Evolutionary conservation across 1,140 invertebrate genomes (phyloP), one percentile per base, ranked within the genome.

Genomic region (Euborellia annulipes): DNA sequence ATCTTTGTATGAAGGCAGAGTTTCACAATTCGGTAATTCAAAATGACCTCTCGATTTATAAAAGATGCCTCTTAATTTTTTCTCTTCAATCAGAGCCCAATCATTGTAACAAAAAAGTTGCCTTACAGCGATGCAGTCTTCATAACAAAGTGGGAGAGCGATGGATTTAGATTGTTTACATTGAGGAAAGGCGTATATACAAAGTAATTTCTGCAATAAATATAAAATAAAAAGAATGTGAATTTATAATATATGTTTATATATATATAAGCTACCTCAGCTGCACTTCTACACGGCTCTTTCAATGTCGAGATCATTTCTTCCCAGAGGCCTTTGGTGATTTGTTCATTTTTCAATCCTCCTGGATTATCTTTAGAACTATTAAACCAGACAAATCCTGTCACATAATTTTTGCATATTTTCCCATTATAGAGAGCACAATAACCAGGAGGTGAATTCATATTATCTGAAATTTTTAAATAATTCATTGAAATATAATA

Each of bases 61-160:
- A 58, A 68, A 79, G 44, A 86, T 76, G 9, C 78, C 75, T 41
- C 78, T 68, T 47, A 78, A 73, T 60, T 88, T 91, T 60, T 89
- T 87, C 53, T 87, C 85, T 64, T 92, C 85, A 46, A 93, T 79
- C 22, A 87, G 61, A 14, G 83, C 78, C 90, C 90, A 94, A 57
- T 93, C 83, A 56, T 84, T 85, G 60, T 87, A 90, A 65, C 91
- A 96, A 63, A 93, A 86, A 51, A 88, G 73, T 57, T 87, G 75
- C 57, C 80, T 78, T 3, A 92, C 82, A 20, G 88, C 90, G 54
- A 86, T 76, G 60, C 92, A 95, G 58, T 93, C 89, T 71, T 95
- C 88, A 54, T 85, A 87, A 68, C 83, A 94, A 9, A 90, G 62
- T 14, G 85, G 83, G 46, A 88, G 62, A 20, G 63, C 64, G 13